Base-by-base conservation (phyloP, 64 coral and sea anemone species). In the Stichodactyla mertensii region DNA sequence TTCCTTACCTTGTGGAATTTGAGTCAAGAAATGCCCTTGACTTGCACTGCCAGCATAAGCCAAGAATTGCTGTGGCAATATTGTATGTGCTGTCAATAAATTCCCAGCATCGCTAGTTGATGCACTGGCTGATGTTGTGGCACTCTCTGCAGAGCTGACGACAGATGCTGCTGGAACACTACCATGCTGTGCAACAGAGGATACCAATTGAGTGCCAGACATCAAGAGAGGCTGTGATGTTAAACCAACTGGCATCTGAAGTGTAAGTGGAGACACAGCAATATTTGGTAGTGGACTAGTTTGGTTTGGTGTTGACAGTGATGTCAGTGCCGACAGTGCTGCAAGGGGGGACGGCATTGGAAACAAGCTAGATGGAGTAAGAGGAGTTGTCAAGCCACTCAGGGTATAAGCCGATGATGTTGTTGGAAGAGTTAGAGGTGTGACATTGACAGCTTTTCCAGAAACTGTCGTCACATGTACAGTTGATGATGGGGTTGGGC, bases 251-350 rank as follows among this genome's bases (percentile, higher is more conserved):
- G 93, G 93, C 83, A 99, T 89, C 51, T 93, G 86, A 36, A 99
- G 89, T 18, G 93, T 85, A 27, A 99, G 80, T 59, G 93, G 93
- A 20, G 89, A 87, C 93, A 95, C 91, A 10, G 93, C 69, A 64
- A 95, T 91, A 79, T 88, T 95, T 12, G 91, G 94, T 31, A 99
- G 82, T 19, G 97, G 97, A 14, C 92, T 95, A 0, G 93, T 92
- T 81, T 99, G 97, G 78, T 92, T 92, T 6, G 95, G 95, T n/a
- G 92, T 91, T 61, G 95, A 94, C 82, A 98, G 88, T 4, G 93
- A 92, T 16, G 97, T 95, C 36, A 99, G 61, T 55, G 93, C 93
- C 8, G 97, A 99, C 36, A 99, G 88, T 16, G 97, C 97, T 23
- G 93, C 93, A 31, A 99, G 85, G 24, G 97, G 97, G 4, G 97